Percentiles rank a stretch among this genome's conserved stretches.
phyloP scores from a whole-genome alignment of 2,888 invertebrate species.

The Acanthosepion pharaonis region DNA sequence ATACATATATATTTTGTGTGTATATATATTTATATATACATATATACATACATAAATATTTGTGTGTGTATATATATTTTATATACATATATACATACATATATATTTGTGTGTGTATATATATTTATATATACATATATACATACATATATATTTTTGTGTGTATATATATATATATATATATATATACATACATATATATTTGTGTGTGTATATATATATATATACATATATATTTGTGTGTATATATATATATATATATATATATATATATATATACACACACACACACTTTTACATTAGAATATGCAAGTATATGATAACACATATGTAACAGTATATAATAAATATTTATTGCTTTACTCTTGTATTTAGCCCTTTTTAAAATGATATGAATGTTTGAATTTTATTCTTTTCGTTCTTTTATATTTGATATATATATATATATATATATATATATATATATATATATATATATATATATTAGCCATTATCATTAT shows the following conservation, averaged over 20 bases:
- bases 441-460: too few relatives aligned
- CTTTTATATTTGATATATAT: too few relatives aligned
- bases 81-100: not conserved
- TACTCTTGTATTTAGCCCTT: too few relatives aligned
- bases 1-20: too few relatives aligned
- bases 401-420: too few relatives aligned
- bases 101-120: not conserved
- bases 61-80: not conserved
- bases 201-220: not conserved
- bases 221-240: not conserved
- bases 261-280: not conserved
- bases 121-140: not conserved
- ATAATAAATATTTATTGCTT: too few relatives aligned
- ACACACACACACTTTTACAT: too few relatives aligned
- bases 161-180: not conserved
- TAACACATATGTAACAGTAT: too few relatives aligned
- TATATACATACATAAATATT: not conserved
- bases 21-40: not conserved
- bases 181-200: not conserved
- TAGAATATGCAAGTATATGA: too few relatives aligned
- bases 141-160: not conserved
- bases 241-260: conserved; percentile 38
- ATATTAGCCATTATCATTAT: too few relatives aligned
- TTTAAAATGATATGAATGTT: too few relatives aligned
- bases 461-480: too few relatives aligned